Percentiles rank a stretch among this genome's conserved stretches.
Evolutionary conservation across 2,888 invertebrate genomes (phyloP).

Genomic region (Ochropleura leucogaster): DNA sequence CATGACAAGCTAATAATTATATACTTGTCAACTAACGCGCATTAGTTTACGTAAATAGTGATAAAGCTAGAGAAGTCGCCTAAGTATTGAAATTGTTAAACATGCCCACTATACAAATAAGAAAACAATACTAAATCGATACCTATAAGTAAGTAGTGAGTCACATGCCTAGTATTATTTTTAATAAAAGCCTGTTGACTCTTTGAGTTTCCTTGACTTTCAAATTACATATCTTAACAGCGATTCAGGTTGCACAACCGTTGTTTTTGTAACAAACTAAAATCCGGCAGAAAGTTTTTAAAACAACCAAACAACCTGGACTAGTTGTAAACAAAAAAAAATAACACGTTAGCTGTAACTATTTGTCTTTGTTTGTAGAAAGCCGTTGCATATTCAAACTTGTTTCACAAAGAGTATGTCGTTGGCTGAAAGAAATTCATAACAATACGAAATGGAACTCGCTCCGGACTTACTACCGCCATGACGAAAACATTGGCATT

Average conservation of each 20-base stretch:
- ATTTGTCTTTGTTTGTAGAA: constrained; percentile 76
- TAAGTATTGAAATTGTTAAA: neutral
- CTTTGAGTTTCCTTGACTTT: constrained; percentile 64
- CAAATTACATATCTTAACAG: constrained; percentile 65
- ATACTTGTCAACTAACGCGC: neutral
- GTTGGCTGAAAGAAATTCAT: constrained; percentile 76
- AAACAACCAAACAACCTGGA: constrained; percentile 59
- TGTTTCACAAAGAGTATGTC: constrained; percentile 66
- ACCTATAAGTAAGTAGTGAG: neutral
- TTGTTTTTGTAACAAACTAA: constrained; percentile 67
- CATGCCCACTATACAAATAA: neutral
- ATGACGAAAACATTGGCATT: constrained; percentile 69
- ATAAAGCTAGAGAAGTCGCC: neutral
- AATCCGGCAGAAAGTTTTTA: constrained; percentile 80
- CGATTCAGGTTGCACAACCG: constrained; percentile 71
- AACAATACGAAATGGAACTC: constrained; percentile 71
- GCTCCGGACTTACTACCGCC: constrained; percentile 50
- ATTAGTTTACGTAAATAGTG: neutral
- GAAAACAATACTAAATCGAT: constrained; percentile 14
- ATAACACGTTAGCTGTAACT: constrained; percentile 65
- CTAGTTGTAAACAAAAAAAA: constrained; percentile 70
- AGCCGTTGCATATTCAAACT: constrained; percentile 82
- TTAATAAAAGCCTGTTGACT: constrained; percentile 17
- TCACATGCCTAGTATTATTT: neutral
- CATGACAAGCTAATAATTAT: constrained; percentile 9